Percentiles rank a stretch among this genome's conserved stretches.
phyloP scores from a whole-genome alignment of 2,888 invertebrate genomes.

The Mesorhabditis belari region DNA sequence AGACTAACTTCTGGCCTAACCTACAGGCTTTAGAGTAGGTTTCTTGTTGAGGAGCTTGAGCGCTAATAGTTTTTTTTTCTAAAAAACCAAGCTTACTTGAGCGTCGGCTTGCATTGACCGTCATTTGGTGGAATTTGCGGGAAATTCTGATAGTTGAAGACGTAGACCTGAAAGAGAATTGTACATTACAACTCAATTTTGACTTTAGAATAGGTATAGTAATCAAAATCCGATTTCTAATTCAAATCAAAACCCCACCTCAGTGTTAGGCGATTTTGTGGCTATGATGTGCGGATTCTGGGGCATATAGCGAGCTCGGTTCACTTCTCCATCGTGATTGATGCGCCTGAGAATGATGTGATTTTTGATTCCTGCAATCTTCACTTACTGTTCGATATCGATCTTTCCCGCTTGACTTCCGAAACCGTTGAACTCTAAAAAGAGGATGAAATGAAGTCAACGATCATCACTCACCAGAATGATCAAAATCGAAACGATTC shows the following conservation, averaged over 20 bases:
- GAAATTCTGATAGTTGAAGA: slow-evolving; percentile 98
- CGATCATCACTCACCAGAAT: slow-evolving; percentile 65
- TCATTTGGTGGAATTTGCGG: slow-evolving; percentile 84
- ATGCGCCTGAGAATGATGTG: too few species aligned
- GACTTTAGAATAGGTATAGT: too few species aligned
- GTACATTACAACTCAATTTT: too few species aligned
- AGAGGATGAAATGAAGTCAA: neutral
- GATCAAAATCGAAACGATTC: slow-evolving; percentile 96
- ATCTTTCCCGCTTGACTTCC: slow-evolving; percentile 87
- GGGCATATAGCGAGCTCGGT: slow-evolving; percentile 95
- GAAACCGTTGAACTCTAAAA: slow-evolving; percentile 66
- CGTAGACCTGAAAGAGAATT: slow-evolving; percentile 66
- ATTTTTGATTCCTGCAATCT: too few species aligned
- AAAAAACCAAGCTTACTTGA: too few species aligned
- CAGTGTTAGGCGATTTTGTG: slow-evolving; percentile 95
- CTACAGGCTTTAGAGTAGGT: too few species aligned
- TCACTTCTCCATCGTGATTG: slow-evolving; percentile 98
- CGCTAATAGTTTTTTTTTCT: too few species aligned
- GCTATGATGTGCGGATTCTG: slow-evolving; percentile 98
- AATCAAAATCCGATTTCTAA: too few species aligned
- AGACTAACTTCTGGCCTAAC: too few species aligned
- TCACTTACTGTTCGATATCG: slow-evolving; percentile 96
- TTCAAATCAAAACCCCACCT: slow-evolving; percentile 59
- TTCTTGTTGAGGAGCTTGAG: too few species aligned
- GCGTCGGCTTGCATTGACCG: slow-evolving; percentile 91